These are phyloP conservation scores for Schrankia costaestrigalis DNA, from an alignment of 2,888 invertebrate species.

Conservation along the genomic window DNA sequence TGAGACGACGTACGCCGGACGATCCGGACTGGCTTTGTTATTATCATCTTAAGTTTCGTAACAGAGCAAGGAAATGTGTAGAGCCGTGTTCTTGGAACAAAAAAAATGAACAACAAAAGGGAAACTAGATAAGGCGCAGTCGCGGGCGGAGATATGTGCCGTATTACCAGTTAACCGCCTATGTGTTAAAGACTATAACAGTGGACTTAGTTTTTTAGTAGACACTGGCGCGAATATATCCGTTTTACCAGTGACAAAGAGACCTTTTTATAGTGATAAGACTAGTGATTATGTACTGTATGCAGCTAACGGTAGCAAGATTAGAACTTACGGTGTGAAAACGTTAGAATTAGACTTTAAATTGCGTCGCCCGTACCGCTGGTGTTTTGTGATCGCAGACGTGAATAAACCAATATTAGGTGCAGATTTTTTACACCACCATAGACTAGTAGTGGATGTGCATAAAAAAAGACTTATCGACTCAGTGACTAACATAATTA, in stretches of 20 bases:
- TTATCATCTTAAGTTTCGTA: neutral
- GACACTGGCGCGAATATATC: neutral
- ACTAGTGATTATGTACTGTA: slow-evolving; percentile 13
- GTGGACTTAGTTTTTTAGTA: neutral
- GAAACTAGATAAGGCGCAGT: no score
- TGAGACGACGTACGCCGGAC: neutral
- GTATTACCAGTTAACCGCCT: no score
- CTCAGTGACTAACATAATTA: no score
- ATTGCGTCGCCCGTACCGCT: slow-evolving; percentile 20
- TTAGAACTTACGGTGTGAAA: slow-evolving; percentile 17
- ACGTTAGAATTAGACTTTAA: slow-evolving; percentile 18
- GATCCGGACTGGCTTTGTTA: neutral
- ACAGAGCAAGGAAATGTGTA: neutral
- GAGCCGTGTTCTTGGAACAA: slow-evolving; percentile 1
- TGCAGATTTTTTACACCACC: slow-evolving; percentile 26
- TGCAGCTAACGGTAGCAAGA: slow-evolving; percentile 19
- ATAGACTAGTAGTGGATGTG: slow-evolving; percentile 28
- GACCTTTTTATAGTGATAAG: neutral
- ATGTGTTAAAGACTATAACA: no score
- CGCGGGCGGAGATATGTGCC: no score
- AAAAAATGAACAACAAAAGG: neutral
- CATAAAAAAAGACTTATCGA: no score
- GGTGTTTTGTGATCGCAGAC: slow-evolving; percentile 25
- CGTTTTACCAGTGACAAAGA: neutral
- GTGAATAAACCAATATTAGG: slow-evolving; percentile 29